phyloP scores from a whole-genome alignment of 2,888 invertebrate genomes.

The Pristionchus maxplancki region DNA sequence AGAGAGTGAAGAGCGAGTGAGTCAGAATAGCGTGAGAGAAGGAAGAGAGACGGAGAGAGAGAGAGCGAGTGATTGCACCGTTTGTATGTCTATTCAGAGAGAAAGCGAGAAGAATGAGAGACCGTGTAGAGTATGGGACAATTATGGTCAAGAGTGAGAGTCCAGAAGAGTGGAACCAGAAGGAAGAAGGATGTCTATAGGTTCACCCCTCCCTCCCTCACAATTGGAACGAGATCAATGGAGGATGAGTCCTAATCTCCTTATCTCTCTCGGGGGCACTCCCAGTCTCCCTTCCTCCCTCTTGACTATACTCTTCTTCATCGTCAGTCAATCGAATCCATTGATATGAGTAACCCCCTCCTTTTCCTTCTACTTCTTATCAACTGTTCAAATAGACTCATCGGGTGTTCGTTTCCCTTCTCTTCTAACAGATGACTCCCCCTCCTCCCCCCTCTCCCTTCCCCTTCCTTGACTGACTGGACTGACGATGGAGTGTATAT shows the following conservation, averaged over 20 bases:
- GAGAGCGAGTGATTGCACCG: conserved; percentile 31
- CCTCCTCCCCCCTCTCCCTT: conserved; percentile 17
- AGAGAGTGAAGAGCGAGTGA: conserved; percentile 32
- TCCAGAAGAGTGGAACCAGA: background rate
- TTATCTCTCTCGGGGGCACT: background rate
- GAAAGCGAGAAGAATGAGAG: conserved; percentile 23
- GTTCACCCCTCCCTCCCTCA: background rate
- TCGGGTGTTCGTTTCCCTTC: conserved; percentile 1
- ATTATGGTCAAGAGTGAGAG: background rate
- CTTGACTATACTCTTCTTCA: background rate
- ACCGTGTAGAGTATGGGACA: background rate
- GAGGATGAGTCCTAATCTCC: background rate
- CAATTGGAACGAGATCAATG: background rate
- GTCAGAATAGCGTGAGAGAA: conserved; percentile 28
- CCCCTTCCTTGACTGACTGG: conserved; percentile 65
- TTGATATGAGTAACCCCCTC: background rate
- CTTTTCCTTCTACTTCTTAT: background rate
- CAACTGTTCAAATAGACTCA: conserved; percentile 6
- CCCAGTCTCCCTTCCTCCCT: background rate
- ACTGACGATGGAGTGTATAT: conserved; percentile 77
- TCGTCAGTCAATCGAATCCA: background rate
- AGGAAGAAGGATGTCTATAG: background rate
- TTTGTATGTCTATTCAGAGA: background rate
- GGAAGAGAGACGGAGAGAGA: background rate
- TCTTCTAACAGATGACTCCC: background rate